phyloP scores from a whole-genome alignment of 2,797 vertebrate species.

The Pipistrellus pygmaeus region DNA sequence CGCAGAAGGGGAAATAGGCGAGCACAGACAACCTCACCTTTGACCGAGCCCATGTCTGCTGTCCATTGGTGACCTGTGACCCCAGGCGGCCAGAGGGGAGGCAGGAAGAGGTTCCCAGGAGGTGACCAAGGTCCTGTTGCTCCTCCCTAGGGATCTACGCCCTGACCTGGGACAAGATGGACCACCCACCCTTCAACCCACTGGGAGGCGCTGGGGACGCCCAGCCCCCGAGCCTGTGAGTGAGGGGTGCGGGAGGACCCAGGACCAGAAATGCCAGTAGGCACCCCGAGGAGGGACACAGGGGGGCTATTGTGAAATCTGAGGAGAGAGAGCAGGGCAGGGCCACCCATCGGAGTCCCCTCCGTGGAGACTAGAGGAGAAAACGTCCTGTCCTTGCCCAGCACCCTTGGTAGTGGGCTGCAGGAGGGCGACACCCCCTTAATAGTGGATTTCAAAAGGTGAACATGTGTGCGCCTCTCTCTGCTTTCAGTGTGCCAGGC shows the following conservation, averaged over 20 bases:
- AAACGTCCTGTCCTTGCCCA: no score
- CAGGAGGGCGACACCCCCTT: no score
- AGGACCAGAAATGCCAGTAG: neutral
- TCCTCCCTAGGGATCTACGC: slow-evolving; percentile 84
- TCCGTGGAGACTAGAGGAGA: fast-evolving
- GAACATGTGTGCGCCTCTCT: no score
- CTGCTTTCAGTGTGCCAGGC: no score
- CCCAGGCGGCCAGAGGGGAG: neutral
- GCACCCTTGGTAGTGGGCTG: no score
- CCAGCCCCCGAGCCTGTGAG: slow-evolving; percentile 79
- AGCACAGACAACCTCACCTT: neutral
- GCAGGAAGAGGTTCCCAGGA: slow-evolving; percentile 47
- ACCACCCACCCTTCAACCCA: slow-evolving; percentile 90
- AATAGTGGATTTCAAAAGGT: no score
- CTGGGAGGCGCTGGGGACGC: slow-evolving; percentile 85
- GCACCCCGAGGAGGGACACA: neutral
- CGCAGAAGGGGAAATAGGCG: no score
- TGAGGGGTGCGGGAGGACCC: neutral
- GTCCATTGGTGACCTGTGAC: neutral
- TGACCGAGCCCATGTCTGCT: fast-evolving
- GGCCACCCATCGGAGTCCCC: fast-evolving
- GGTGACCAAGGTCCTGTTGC: slow-evolving; percentile 61
- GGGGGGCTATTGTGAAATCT: no score
- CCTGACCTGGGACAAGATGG: slow-evolving; percentile 89
- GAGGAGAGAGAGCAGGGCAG: neutral